Evolutionary conservation across 1,140 invertebrate genomes (phyloP).

Genomic region (Palaemon carinicauda): DNA sequence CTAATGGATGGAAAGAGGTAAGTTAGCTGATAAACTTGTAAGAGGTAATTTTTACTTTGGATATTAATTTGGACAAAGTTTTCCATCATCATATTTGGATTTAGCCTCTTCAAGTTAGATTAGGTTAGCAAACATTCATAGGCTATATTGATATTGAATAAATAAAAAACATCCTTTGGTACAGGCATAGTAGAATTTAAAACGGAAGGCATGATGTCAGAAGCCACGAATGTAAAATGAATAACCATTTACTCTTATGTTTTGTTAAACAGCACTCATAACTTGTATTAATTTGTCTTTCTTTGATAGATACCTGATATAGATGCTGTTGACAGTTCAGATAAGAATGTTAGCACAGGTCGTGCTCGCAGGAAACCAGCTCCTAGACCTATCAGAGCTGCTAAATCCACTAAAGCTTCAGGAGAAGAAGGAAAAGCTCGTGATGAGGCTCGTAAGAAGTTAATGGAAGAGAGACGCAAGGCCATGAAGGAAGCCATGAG

Average conservation of each 20-base stretch:
- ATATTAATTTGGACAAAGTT: conserved; percentile 64
- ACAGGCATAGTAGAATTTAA: too few species aligned
- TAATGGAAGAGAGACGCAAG: conserved; percentile 79
- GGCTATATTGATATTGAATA: too few species aligned
- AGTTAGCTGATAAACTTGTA: conserved; percentile 62
- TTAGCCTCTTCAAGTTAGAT: too few species aligned
- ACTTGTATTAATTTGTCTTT: neutral
- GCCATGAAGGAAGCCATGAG: conserved; percentile 68
- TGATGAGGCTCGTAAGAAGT: conserved; percentile 80
- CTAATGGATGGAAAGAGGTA: conserved; percentile 75
- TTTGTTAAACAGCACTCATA: too few species aligned
- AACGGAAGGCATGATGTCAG: too few species aligned
- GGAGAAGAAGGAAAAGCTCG: conserved; percentile 70
- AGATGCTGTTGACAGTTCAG: conserved; percentile 3
- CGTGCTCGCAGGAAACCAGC: conserved; percentile 63
- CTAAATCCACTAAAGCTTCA: conserved; percentile 59
- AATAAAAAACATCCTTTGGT: too few species aligned
- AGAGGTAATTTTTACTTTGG: conserved; percentile 20
- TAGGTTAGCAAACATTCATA: too few species aligned
- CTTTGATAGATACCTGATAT: neutral
- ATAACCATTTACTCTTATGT: neutral
- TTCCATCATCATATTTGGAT: conserved; percentile 58
- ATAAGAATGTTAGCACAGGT: conserved; percentile 59
- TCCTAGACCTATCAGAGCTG: conserved; percentile 58
- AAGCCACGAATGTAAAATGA: too few species aligned